Conservation (phyloP, 2,888 invertebrate genomes). For the Drosophila nr. fundita region DNA sequence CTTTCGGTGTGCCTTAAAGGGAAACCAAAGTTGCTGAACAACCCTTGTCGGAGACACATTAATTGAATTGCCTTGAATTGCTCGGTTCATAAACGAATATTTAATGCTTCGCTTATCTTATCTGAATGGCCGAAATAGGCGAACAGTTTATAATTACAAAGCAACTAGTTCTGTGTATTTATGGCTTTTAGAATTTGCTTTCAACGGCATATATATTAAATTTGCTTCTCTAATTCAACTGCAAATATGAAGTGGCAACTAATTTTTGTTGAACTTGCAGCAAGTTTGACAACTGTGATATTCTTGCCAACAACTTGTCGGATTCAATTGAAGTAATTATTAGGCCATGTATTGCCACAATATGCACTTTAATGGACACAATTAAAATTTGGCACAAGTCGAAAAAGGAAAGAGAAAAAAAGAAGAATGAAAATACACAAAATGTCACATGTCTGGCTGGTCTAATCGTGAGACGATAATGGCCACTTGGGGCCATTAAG, state of each 20-base stretch:
- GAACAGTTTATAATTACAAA: neutral
- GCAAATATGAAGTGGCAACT: neutral
- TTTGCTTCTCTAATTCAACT: neutral
- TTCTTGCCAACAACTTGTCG: neutral
- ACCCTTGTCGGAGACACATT: conserved; percentile 7
- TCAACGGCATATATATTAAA: neutral
- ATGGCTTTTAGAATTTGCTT: neutral
- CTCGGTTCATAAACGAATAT: neutral
- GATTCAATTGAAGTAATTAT: neutral
- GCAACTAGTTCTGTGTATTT: neutral
- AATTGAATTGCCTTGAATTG: neutral
- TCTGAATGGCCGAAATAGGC: conserved; percentile 12
- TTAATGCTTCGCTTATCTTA: conserved; percentile 26
- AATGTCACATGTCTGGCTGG: conserved; percentile 49
- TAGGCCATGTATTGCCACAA: neutral
- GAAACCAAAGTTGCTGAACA: conserved; percentile 8
- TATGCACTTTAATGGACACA: neutral
- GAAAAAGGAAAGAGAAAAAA: neutral
- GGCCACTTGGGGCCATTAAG: conserved; percentile 37
- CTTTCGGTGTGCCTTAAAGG: conserved; percentile 6
- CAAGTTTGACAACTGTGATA: neutral
- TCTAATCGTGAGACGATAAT: conserved; percentile 40
- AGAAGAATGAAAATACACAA: conserved; percentile 13
- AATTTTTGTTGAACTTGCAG: neutral
- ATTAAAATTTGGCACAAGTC: neutral